Evolutionary conservation across 2,113 vertebrate genomes (phyloP).

Genomic region (Polyodon spathula): DNA sequence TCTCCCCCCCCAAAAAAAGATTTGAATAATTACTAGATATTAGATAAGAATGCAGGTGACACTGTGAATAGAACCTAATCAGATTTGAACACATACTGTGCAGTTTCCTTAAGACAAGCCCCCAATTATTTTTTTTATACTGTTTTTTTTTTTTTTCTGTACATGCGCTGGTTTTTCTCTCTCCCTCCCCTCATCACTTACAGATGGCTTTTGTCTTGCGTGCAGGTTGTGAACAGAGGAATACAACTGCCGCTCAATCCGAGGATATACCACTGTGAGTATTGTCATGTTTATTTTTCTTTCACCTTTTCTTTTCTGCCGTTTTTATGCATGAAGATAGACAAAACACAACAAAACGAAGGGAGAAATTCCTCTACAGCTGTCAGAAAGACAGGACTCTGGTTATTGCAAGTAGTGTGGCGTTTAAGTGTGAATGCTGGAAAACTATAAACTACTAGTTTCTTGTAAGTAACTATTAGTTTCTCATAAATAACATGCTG

Average conservation of each 20-base stretch:
- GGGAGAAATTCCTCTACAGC: conserved; percentile 1
- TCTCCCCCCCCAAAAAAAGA: neutral
- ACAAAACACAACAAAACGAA: conserved; percentile 8
- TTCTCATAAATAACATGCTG: too few species aligned
- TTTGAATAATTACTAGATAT: conserved; percentile 27
- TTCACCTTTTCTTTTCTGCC: conserved; percentile 15
- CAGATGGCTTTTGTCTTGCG: conserved; percentile 39
- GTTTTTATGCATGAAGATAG: conserved; percentile 12
- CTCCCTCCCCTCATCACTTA: conserved; percentile 25
- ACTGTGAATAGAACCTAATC: conserved; percentile 38
- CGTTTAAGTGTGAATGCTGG: conserved; percentile 2
- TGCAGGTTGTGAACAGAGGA: conserved; percentile 47
- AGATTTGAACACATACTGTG: conserved; percentile 39
- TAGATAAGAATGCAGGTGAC: conserved; percentile 19
- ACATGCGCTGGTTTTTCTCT: conserved; percentile 18
- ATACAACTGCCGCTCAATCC: conserved; percentile 32
- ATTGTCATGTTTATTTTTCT: conserved; percentile 43
- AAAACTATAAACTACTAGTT: conserved; percentile 2
- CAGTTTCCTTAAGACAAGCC: conserved; percentile 29
- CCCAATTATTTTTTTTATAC: conserved; percentile 17
- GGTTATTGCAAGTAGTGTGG: conserved; percentile 9
- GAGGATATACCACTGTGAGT: conserved; percentile 46
- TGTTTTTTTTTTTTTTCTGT: conserved; percentile 15
- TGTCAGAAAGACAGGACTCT: conserved; percentile 23
- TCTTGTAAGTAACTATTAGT: neutral